Evolutionary conservation across 1,140 invertebrate genomes (phyloP).

Genomic region (Drosophila subpulchrella): DNA sequence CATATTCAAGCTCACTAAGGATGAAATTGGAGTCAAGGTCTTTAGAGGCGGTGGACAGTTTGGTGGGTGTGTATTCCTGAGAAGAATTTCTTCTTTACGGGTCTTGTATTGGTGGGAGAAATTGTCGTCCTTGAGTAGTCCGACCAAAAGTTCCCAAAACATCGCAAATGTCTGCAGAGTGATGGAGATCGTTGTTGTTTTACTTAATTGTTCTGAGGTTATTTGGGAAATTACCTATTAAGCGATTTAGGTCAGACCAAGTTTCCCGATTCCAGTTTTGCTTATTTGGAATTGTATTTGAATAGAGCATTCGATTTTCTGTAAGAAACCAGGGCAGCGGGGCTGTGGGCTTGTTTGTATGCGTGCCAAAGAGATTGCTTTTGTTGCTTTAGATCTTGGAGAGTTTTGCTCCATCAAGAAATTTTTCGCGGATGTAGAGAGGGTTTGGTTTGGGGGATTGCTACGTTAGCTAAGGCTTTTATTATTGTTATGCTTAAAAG

Average conservation of each 20-base stretch:
- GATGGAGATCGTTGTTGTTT: not conserved
- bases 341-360: too few relatives aligned
- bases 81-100: too few relatives aligned
- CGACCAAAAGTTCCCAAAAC: constrained; percentile 4
- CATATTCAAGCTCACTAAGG: constrained; percentile 8
- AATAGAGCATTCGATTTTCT: not conserved
- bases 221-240: constrained; percentile 8
- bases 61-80: too few relatives aligned
- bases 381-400: too few relatives aligned
- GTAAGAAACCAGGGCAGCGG: not conserved
- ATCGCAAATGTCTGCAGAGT: not conserved
- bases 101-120: too few relatives aligned
- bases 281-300: not conserved
- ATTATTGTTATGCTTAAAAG: too few relatives aligned
- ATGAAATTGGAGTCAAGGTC: constrained; percentile 3
- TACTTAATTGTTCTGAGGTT: not conserved
- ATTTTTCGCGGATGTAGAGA: too few relatives aligned
- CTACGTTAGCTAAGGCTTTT: too few relatives aligned
- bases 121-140: too few relatives aligned
- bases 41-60: constrained; percentile 3
- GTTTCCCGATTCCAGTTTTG: constrained; percentile 5
- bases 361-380: too few relatives aligned
- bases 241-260: not conserved
- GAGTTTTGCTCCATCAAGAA: too few relatives aligned
- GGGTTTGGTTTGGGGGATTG: too few relatives aligned